These are phyloP conservation scores for Dicyrtomina minuta DNA, from an alignment of 2,888 invertebrate species.

Conservation along the genomic window DNA sequence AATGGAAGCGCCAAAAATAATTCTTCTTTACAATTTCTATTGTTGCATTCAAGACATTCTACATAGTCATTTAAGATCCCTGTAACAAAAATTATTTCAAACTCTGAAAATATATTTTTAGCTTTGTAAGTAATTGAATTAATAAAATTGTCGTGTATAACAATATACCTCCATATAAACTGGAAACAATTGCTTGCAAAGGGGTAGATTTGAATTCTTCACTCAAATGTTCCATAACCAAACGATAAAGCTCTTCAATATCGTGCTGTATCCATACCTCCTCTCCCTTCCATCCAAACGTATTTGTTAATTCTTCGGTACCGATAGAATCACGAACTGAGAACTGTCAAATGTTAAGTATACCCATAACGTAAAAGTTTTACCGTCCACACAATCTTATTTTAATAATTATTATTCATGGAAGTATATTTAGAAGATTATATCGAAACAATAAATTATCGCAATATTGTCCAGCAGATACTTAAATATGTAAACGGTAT, in stretches of 20 bases:
- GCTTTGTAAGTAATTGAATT: background rate
- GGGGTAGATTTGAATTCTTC: slow-evolving; percentile 78
- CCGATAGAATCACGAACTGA: slow-evolving; percentile 76
- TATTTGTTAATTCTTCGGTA: slow-evolving; percentile 80
- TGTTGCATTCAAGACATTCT: slow-evolving; percentile 80
- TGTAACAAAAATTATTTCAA: slow-evolving; percentile 49
- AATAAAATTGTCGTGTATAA: background rate
- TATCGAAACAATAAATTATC: too few species aligned
- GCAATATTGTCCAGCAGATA: too few species aligned
- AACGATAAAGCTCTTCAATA: slow-evolving; percentile 83
- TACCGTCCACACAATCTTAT: too few species aligned
- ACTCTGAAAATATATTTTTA: background rate
- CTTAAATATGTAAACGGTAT: too few species aligned
- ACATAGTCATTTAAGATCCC: slow-evolving; percentile 85
- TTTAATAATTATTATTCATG: too few species aligned
- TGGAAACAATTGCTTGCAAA: slow-evolving; percentile 77
- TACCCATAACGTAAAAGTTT: too few species aligned
- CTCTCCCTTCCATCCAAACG: slow-evolving; percentile 86
- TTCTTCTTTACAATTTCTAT: slow-evolving; percentile 78
- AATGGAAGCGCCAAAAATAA: slow-evolving; percentile 83
- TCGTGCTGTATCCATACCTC: slow-evolving; percentile 93
- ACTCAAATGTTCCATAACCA: slow-evolving; percentile 88
- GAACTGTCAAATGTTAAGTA: slow-evolving; percentile 68
- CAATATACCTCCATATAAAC: slow-evolving; percentile 65
- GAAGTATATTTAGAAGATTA: too few species aligned